phyloP scores from a whole-genome alignment of 2,888 invertebrate genomes.

The Tetragnatha montana region DNA sequence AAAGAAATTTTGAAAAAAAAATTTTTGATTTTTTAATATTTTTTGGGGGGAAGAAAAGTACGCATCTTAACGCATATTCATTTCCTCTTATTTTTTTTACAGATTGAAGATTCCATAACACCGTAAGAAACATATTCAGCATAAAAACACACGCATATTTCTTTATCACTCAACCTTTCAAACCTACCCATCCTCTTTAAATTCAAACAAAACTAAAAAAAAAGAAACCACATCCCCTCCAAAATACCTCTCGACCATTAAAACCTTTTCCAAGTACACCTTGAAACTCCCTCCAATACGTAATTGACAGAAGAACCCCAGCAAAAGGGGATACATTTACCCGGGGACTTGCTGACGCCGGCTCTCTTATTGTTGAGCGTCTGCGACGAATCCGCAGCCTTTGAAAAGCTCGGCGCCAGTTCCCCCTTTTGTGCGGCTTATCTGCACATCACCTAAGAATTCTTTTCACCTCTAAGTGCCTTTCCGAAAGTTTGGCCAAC shows the following conservation, averaged over 20 bases:
- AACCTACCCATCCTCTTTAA: not conserved
- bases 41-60: too few species aligned
- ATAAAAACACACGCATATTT: not conserved
- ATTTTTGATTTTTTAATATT: too few species aligned
- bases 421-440: conserved; percentile 42
- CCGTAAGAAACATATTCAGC: not conserved
- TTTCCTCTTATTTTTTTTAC: too few species aligned
- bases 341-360: conserved; percentile 61
- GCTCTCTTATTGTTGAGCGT: conserved; percentile 62
- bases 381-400: conserved; percentile 44
- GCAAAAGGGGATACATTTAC: conserved; percentile 49
- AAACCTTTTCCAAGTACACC: conserved; percentile 18
- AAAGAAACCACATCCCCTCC: not conserved
- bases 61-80: too few species aligned
- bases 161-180: not conserved
- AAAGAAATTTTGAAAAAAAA: too few species aligned
- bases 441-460: conserved; percentile 58
- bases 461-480: conserved; percentile 62
- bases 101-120: too few species aligned
- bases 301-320: conserved; percentile 57
- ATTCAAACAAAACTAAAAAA: not conserved
- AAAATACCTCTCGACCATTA: not conserved
- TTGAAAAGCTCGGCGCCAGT: conserved; percentile 59
- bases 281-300: conserved; percentile 35
- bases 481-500: conserved; percentile 53